Base-by-base conservation (phyloP, 2,113 vertebrate genomes). In the Paralichthys olivaceus region DNA sequence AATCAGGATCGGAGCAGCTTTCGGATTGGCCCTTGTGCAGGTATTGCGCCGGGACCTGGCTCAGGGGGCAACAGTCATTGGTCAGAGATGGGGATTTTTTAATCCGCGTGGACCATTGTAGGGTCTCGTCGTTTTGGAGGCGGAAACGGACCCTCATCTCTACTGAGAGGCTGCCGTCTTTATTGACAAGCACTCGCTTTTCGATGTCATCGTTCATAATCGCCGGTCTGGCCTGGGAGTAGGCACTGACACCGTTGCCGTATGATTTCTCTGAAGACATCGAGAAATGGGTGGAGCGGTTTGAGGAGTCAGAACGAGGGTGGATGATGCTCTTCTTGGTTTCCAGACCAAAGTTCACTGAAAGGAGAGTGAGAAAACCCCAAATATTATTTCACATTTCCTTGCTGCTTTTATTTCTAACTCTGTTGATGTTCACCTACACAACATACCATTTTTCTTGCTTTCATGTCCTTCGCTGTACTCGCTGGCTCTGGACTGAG, bases 91-190 rank as follows among this genome's bases (percentile, higher is more conserved):
- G 91, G 0, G 95, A 93, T 79, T 93, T 94, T 47, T 93, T 93
- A n/a, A 95, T 93, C 65, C 95, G 93, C 0, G 94, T 96, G 17
- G 96, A 95, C 96, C 96, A 95, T 28, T 94, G 94, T 14, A 96
- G 73, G 0, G 91, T 91, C 72, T 98, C 96, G 0, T 96, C 93
- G 0, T 93, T 95, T 0, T 94, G 91, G 28, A 98, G 89, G 20
- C 92, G 96, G 86, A 98, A 96, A 5, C 96, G 95, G 1, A 98
- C 96, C 67, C 91, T 97, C 97, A 98, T 98, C 91, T 98, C 96
- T 2, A 98, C 95, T 0, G 97, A 96, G 6, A 98, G 88, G 85
- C 96, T 97, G 26, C 97, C 97, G 0, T 98, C 97, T 80, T 97
- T 95, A 34, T 97, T 97, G 72, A 97, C 81, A 0, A 93, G 83